A percentile compares a stretch with the other conserved stretches of the same genome.
Evolutionary conservation across 2,888 invertebrate species (phyloP).

Genomic region (Cantharis rustica): DNA sequence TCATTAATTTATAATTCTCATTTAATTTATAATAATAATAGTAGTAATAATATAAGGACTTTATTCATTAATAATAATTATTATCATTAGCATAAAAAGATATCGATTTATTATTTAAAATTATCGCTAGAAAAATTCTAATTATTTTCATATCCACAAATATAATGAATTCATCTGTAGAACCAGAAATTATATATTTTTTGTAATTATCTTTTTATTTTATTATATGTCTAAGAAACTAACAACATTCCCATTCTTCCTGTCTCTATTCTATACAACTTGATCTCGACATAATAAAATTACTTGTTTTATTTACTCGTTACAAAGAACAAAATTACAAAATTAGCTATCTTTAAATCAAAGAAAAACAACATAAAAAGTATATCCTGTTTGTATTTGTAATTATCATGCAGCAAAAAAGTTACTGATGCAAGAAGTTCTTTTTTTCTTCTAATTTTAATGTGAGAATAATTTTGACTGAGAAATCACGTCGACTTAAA

Average conservation of each 20-base stretch:
- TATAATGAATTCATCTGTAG: constrained; percentile 39
- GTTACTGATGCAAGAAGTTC: not conserved
- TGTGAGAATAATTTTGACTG: not conserved
- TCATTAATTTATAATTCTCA: not conserved
- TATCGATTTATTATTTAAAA: constrained; percentile 27
- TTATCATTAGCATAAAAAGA: not conserved
- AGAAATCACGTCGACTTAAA: not conserved
- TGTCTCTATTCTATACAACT: not conserved
- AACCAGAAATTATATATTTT: constrained; percentile 43
- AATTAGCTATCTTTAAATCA: not conserved
- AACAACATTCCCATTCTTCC: constrained; percentile 12
- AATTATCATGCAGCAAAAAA: not conserved
- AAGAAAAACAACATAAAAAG: not conserved
- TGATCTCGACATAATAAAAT: not conserved
- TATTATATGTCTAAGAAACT: constrained; percentile 12
- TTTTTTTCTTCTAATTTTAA: not conserved
- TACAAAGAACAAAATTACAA: not conserved
- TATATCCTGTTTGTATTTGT: not conserved
- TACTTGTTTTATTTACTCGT: not conserved
- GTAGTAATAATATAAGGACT: not conserved
- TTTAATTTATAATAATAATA: constrained; percentile 1
- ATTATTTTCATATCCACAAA: constrained; percentile 35
- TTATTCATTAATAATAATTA: not conserved
- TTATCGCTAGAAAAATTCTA: constrained; percentile 30
- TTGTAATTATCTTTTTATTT: constrained; percentile 38